phyloP scores from a whole-genome alignment of 2,113 vertebrate species.

The Boulengeromyrus knoepffleri region DNA sequence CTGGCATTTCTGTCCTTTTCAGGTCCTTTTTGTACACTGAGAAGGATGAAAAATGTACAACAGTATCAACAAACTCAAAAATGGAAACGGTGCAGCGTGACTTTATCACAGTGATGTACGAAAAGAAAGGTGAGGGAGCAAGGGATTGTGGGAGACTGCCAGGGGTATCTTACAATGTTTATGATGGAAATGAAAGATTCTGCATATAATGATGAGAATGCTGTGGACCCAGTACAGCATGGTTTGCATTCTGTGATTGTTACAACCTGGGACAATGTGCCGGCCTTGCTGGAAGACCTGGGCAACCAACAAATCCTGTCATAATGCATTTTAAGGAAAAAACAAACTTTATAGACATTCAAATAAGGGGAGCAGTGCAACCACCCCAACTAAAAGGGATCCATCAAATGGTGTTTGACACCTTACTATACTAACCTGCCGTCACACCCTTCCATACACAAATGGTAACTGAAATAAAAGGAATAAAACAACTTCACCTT shows the following conservation, averaged over 20 bases:
- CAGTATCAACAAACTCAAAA: conserved; percentile 54
- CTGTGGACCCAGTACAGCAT: background rate
- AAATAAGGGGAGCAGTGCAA: background rate
- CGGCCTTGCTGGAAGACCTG: background rate
- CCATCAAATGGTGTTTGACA: background rate
- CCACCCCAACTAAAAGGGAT: background rate
- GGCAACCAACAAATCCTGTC: background rate
- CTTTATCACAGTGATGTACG: conserved; percentile 46
- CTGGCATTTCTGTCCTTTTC: background rate
- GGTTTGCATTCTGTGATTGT: background rate
- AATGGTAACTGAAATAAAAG: background rate
- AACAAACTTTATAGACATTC: background rate
- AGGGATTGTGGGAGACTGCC: background rate
- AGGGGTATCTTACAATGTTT: background rate
- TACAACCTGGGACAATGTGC: background rate
- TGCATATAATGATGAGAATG: background rate
- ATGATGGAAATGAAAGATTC: background rate
- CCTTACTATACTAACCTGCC: background rate
- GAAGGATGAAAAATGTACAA: conserved; percentile 60
- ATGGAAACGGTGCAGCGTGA: conserved; percentile 42
- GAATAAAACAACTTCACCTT: background rate
- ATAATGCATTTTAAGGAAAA: background rate
- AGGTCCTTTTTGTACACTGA: conserved; percentile 60
- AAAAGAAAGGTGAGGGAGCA: conserved; percentile 50
- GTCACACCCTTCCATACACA: background rate